phyloP scores from a whole-genome alignment of 2,888 invertebrate species.

The Eulithis prunata region DNA sequence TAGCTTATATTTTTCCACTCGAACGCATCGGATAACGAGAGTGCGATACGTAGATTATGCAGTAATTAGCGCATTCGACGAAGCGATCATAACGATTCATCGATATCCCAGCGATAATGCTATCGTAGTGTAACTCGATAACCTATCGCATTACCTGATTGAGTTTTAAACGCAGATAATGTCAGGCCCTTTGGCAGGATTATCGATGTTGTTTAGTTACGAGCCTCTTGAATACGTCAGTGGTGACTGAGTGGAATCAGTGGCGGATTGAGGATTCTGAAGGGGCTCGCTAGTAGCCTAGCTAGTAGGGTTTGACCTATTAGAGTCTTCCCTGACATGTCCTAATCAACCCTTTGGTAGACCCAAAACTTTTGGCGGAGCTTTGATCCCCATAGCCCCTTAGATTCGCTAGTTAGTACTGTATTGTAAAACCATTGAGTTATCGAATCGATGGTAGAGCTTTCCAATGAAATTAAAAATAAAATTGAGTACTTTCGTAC shows the following conservation, averaged over 20 bases:
- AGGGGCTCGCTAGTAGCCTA: no score
- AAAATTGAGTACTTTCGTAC: no score
- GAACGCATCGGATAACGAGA: constrained; percentile 59
- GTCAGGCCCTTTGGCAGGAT: neutral
- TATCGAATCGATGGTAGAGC: no score
- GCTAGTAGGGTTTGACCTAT: no score
- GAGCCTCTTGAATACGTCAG: neutral
- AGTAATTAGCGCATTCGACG: constrained; percentile 55
- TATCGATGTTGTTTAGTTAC: constrained; percentile 17
- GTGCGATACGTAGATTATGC: constrained; percentile 40
- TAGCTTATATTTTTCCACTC: constrained; percentile 7
- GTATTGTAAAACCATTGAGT: no score
- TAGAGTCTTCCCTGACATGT: no score
- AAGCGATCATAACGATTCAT: constrained; percentile 44
- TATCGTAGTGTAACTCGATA: constrained; percentile 42
- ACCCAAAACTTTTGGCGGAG: no score
- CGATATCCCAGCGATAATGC: constrained; percentile 13
- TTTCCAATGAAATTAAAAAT: no score
- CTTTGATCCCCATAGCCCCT: no score
- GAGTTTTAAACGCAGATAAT: constrained; percentile 33
- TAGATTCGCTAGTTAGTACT: no score
- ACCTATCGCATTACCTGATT: constrained; percentile 39
- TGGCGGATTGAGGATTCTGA: no score
- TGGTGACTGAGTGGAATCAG: neutral
- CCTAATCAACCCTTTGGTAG: no score